These are phyloP conservation scores for Pelvicachromis taeniatus DNA, from an alignment of 2,113 vertebrate genomes.

Conservation along the genomic window DNA sequence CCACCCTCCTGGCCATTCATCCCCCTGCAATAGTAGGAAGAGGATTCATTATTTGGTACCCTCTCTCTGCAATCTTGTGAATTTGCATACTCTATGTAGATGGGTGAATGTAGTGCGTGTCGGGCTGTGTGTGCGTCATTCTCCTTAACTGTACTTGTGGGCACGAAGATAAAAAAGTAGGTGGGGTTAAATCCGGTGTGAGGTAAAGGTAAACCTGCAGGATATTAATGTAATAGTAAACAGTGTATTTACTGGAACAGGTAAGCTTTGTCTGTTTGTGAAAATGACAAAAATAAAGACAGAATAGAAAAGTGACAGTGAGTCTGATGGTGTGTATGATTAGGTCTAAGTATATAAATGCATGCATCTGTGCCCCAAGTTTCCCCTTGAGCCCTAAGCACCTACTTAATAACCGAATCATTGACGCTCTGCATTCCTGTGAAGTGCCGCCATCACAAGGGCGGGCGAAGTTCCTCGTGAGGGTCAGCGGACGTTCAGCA, in stretches of 20 bases:
- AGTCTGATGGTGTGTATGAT: neutral
- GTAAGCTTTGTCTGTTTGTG: neutral
- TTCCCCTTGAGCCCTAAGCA: neutral
- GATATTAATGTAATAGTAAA: neutral
- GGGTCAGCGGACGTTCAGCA: neutral
- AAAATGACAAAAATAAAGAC: neutral
- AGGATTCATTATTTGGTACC: constrained; percentile 46
- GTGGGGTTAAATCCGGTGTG: neutral
- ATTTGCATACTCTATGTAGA: constrained; percentile 37
- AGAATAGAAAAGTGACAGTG: neutral
- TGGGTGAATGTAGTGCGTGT: neutral
- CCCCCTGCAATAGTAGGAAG: constrained; percentile 32
- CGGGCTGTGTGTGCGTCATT: neutral
- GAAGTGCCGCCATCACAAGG: neutral
- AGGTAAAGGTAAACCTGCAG: neutral
- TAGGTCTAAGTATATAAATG: neutral
- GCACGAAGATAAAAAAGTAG: neutral
- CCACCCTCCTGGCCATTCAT: constrained; percentile 49
- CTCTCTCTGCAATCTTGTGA: neutral
- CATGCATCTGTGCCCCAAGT: neutral
- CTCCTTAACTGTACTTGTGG: neutral
- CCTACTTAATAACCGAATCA: neutral
- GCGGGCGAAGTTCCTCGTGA: neutral
- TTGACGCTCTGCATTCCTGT: neutral
- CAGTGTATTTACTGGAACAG: neutral